phyloP scores from a whole-genome alignment of 2,113 vertebrate species.

The Cyanistes caeruleus region DNA sequence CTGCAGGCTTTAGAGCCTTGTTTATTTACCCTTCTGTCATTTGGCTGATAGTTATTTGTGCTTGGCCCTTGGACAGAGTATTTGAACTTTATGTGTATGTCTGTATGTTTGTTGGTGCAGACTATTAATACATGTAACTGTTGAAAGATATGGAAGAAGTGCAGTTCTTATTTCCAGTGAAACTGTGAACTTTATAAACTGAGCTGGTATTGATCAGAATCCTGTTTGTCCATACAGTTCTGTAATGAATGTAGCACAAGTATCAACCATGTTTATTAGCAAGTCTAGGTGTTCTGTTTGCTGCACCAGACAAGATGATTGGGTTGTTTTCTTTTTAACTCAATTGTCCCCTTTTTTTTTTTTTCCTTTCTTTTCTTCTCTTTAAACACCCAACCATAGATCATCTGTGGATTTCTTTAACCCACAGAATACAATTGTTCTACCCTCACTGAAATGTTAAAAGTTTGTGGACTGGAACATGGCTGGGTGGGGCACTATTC shows the following conservation, averaged over 20 bases:
- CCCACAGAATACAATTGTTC: constrained; percentile 39
- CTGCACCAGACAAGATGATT: neutral
- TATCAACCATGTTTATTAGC: neutral
- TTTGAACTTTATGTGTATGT: neutral
- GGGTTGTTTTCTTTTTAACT: neutral
- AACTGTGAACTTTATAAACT: neutral
- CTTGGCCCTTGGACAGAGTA: neutral
- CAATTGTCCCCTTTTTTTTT: neutral
- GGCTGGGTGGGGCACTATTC: constrained; percentile 50
- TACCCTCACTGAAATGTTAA: constrained; percentile 22
- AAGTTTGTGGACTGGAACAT: constrained; percentile 31
- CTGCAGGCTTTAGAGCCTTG: neutral
- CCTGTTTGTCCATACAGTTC: neutral
- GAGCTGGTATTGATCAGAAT: neutral
- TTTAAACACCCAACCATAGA: neutral
- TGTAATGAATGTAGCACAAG: neutral
- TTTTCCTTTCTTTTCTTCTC: neutral
- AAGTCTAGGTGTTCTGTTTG: neutral
- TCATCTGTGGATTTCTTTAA: constrained; percentile 29
- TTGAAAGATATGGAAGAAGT: neutral
- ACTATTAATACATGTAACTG: neutral
- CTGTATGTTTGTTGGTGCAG: neutral
- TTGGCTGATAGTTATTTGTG: neutral
- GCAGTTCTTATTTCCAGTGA: neutral
- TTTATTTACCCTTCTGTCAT: neutral